Base-by-base conservation (phyloP, 2,888 invertebrate species). In the Drosophila paramelanica region DNA sequence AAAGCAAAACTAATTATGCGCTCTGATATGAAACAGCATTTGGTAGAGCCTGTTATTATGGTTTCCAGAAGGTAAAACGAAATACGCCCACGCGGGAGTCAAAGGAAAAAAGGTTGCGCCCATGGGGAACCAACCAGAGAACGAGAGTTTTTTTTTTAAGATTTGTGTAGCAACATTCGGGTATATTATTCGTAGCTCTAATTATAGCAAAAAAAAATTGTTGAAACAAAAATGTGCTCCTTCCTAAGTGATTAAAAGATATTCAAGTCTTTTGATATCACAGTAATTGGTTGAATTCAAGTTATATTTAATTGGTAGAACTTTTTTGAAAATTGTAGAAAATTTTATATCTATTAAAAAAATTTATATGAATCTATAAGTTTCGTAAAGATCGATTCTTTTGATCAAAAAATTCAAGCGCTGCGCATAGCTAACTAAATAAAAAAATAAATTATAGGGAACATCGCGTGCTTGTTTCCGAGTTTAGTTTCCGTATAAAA, bases 1-100 rank as follows among this genome's bases (percentile, higher is more conserved):
- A 46, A 53, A 69, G 69, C 73, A 64, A 47, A 43, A 61, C 73
- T 76, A 76, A 77, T 76, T 76, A 73, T 41, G 36, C 62, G 36
- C 23, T 8, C 20, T 51, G 43, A 25, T 31, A 25, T 5, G 17
- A 25, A 36, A 25, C 27, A 41, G 33, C 49, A 23, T 38, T 62
- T 36, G 11, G 13, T 6, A 47, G 36, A 61, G 41, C 46, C 77
- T 53, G 53, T 73, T 77, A 76, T 76, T 76, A 59, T 52, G 64
- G 73, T 60, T 72, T 64, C 50, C 20, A 38, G 55, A 13, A 36
- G 45, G 46, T 4, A 27, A 14, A 51, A 46, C 31, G 49, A 58
- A 25, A 25, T 52, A 74, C 77, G 78, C 77, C 77, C 49, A 61
- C 77, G 70, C 70, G 2, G 8, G 2, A 49, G 27, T 56, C 20